These are phyloP conservation scores for Aurelia aurita DNA, from an alignment of 30 jellyfish, hydroid and myxozoan species.

Conservation along the genomic window DNA sequence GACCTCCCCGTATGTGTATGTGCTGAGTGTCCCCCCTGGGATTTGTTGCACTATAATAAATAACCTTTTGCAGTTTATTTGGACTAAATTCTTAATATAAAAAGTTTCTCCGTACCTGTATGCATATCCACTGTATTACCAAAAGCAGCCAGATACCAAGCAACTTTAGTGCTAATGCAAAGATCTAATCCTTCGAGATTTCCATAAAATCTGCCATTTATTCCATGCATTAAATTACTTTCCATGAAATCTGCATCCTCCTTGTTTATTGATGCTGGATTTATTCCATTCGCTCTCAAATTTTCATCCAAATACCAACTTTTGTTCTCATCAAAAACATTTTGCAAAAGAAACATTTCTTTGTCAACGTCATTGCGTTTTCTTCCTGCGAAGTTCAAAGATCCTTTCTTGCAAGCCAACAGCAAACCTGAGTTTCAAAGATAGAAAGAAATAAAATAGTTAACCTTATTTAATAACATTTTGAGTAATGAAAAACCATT, in stretches of 20 bases:
- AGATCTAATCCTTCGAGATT: constrained; percentile 44
- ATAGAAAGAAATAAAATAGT: too few relatives aligned
- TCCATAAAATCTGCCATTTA: constrained; percentile 76
- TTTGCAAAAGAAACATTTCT: constrained; percentile 49
- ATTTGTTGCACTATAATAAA: too few relatives aligned
- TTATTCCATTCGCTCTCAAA: constrained; percentile 47
- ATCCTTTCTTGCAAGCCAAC: constrained; percentile 64
- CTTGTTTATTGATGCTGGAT: constrained; percentile 39
- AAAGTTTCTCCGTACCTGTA: constrained; percentile 13
- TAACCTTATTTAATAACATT: too few relatives aligned
- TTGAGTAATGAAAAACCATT: too few relatives aligned
- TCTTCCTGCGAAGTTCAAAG: background rate
- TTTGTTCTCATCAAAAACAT: constrained; percentile 72
- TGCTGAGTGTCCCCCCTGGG: too few relatives aligned
- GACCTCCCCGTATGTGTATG: too few relatives aligned
- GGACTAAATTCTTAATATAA: too few relatives aligned
- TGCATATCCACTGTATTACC: constrained; percentile 77
- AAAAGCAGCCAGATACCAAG: constrained; percentile 61
- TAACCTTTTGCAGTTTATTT: too few relatives aligned
- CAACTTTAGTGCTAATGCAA: constrained; percentile 45
- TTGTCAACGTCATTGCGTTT: constrained; percentile 39
- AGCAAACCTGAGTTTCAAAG: constrained; percentile 32
- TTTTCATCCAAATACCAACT: constrained; percentile 66
- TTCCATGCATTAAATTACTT: constrained; percentile 78
- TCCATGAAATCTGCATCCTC: constrained; percentile 73